Evolutionary conservation across 2,113 vertebrate species (phyloP), one percentile per base, ranked within the genome.

Genomic region (Hypanus sabinus): DNA sequence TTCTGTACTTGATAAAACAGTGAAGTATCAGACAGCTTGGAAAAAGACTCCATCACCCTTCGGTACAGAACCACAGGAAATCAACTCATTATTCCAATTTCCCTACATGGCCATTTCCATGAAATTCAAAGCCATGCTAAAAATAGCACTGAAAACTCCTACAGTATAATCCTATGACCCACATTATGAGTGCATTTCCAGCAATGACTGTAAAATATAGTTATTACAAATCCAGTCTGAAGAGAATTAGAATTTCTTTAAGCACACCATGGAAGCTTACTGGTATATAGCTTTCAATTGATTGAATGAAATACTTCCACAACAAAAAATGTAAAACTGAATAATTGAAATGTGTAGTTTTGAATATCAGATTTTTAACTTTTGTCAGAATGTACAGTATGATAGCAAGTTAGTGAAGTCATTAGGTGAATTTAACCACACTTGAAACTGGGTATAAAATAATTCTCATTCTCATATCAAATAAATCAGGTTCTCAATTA

Each of bases 371-470:
- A 90, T 65, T 33, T 68, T 5, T 33, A 7, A 30, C 65, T 65
- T 90, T 57, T 85, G 85, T 68, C 60, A 87, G 83, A 27, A 87
- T 65, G 55, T 11, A 90, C 14, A 90, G n/a, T 90, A 65, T 90
- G 60, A 85, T 70, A 38, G 65, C 33, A 92, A 70, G 33, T 68
- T 65, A 90, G 1, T 92, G 88, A 68, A 92, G 38, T 60, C 10
- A 38, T n/a, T 70, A 38, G 70, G 27, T 20, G 20, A 71, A 92
- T 70, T 68, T 92, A 92, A 92, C 36, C 70, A 70, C 60, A 71
- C 65, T 70, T 70, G 14, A 68, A 92, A 92, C 30, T 38, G 88
- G 70, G 27, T 70, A 18, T 70, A 70, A 92, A 60, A 60, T 7
- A 65, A 60, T 88, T 90, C 60, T 68, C n/a, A 70, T 92, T 70